These are phyloP conservation scores for Aspiorhynchus laticeps DNA, from an alignment of 2,113 vertebrate genomes.

Conservation along the genomic window DNA sequence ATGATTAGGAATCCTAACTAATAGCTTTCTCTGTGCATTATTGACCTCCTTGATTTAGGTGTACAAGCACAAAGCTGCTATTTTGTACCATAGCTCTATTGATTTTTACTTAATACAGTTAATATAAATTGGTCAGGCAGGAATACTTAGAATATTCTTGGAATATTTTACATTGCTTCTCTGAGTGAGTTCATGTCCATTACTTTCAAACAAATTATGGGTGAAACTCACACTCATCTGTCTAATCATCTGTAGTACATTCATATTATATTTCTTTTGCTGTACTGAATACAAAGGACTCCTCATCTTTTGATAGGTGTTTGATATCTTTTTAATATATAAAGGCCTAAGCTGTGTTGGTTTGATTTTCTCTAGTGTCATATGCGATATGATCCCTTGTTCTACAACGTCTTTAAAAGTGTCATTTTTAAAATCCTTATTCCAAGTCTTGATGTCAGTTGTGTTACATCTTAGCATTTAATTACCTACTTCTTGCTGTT, in stretches of 20 bases:
- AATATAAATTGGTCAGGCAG: slow-evolving; percentile 9
- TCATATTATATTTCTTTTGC: neutral
- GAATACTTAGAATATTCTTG: neutral
- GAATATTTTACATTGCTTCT: neutral
- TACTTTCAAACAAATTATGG: neutral
- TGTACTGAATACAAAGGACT: neutral
- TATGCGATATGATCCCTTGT: neutral
- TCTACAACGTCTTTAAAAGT: neutral
- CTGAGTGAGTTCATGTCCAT: neutral
- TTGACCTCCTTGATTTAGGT: slow-evolving; percentile 11
- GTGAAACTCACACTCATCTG: neutral
- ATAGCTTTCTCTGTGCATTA: neutral
- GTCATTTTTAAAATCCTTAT: neutral
- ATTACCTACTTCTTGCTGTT: neutral
- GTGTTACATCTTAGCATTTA: slow-evolving; percentile 3
- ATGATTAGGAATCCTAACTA: neutral
- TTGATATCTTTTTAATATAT: neutral
- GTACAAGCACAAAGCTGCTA: neutral
- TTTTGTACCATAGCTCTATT: too few relatives aligned
- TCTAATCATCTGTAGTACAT: neutral
- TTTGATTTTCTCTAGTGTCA: neutral
- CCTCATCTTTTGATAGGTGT: neutral
- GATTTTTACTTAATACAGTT: slow-evolving; percentile 3
- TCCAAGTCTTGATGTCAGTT: slow-evolving; percentile 3
- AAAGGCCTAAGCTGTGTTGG: neutral